Percentiles rank a stretch among this genome's conserved stretches.
Conservation (phyloP, 1,140 invertebrate species). For the Bombus picipes region DNA sequence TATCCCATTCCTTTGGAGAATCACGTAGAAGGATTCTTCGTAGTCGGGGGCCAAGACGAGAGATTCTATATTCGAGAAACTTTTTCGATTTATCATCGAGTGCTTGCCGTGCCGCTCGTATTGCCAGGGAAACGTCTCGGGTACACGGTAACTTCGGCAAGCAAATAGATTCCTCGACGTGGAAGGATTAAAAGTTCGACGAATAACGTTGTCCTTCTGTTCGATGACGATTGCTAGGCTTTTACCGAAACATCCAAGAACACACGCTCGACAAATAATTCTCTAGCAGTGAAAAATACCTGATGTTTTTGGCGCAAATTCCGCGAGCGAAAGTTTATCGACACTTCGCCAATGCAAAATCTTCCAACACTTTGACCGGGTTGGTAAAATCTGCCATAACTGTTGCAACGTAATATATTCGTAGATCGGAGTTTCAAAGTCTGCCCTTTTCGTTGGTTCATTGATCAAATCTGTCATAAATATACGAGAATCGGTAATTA, state of each 20-base stretch:
- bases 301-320: neutral
- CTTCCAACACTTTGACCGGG: accelerated
- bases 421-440: no score
- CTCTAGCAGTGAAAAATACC: neutral
- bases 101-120: conserved; percentile 11
- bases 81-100: conserved; percentile 58
- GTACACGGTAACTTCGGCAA: neutral
- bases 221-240: neutral
- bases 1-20: neutral
- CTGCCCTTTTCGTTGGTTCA: no score
- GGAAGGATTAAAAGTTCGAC: conserved; percentile 29
- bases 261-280: neutral
- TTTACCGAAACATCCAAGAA: neutral
- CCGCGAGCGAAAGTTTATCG: neutral
- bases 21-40: neutral
- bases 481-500: neutral
- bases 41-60: neutral
- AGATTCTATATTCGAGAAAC: conserved; percentile 39
- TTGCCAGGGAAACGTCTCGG: neutral
- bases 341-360: neutral
- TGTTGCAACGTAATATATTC: neutral
- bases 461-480: neutral
- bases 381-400: neutral
- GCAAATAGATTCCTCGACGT: conserved; percentile 15
- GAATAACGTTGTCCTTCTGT: neutral